Percentiles rank a stretch among this genome's conserved stretches.
Conservation (phyloP, 2,888 invertebrate genomes). For the Cepaea hortensis region DNA sequence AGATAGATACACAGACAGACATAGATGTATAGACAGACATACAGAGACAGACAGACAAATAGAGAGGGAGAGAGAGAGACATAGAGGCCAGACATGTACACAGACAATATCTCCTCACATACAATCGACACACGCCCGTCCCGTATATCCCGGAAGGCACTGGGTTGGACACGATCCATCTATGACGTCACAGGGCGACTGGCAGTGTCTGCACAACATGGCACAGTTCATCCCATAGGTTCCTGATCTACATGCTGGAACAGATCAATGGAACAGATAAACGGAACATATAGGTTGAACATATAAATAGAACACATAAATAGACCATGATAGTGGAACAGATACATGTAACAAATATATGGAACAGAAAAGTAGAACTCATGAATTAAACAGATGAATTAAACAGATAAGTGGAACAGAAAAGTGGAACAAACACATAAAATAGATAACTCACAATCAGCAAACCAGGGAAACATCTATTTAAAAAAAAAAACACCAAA, state of each 20-base stretch:
- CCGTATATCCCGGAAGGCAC: conserved; percentile 38
- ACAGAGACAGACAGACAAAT: conserved; percentile 2
- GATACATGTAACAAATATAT: no score
- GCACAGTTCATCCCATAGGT: conserved; percentile 21
- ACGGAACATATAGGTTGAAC: no score
- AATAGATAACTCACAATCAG: no score
- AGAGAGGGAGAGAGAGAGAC: background rate
- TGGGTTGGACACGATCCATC: conserved; percentile 28
- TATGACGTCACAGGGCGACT: conserved; percentile 8
- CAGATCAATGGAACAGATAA: background rate
- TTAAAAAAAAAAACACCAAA: no score
- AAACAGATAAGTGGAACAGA: no score
- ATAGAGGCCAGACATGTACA: background rate
- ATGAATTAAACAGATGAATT: no score
- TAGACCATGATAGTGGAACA: no score
- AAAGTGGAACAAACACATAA: no score
- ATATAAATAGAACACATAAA: no score
- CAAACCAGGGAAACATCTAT: no score
- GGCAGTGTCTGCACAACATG: conserved; percentile 25
- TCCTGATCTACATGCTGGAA: conserved; percentile 32
- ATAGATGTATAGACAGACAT: background rate
- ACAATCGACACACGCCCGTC: conserved; percentile 23
- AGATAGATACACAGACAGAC: no score
- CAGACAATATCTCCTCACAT: background rate
- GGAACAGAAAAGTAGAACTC: no score